Base-by-base conservation (phyloP, 2,113 vertebrate genomes). In the Oreotragus oreotragus region DNA sequence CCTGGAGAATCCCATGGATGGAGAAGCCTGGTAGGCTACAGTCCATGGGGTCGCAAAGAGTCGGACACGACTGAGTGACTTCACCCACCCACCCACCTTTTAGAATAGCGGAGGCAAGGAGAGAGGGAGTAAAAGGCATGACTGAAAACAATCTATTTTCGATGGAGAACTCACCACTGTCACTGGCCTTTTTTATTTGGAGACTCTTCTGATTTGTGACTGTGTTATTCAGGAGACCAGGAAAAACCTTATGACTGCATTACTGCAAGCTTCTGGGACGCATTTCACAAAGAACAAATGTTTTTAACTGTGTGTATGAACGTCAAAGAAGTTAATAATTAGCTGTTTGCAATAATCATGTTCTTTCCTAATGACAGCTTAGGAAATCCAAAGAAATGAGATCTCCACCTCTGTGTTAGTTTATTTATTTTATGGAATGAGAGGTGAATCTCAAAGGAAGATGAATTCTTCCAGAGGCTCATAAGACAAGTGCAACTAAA, bases 351-450 rank as follows among this genome's bases (percentile, higher is more conserved):
- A 21, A 1, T 83, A 95, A 90, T 23, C 5, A 80, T 64, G 13
- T 16, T 0, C 14, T 92, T 64, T 88, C 25, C 43, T 6, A 60
- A 13, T 36, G 28, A n/a, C 51, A 92, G 91, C 45, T 86, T 73
- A 93, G 58, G 21, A 62, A 93, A 79, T 84, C 88, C 70, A 83
- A 55, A 91, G 64, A 94, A 94, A 57, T 14, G 17, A 79, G 11
- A 88, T 28, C 47, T 30, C 8, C 0, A 57, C 25, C 17, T 90
- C 33, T 15, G 2, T 87, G 77, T 81, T 97, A 77, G 25, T 27
- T 49, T 43, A 21, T 86, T 87, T 91, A 96, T 96, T 98, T 96
- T 79, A 85, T 94, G 64, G 86, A 96, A 70, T 6, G 11, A 97
- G 86, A 62, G 58, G 11, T 25, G 81, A 84, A 94, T 36, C 89